Conservation (phyloP, 2,888 invertebrate genomes). For the Rhagonycha lutea region DNA sequence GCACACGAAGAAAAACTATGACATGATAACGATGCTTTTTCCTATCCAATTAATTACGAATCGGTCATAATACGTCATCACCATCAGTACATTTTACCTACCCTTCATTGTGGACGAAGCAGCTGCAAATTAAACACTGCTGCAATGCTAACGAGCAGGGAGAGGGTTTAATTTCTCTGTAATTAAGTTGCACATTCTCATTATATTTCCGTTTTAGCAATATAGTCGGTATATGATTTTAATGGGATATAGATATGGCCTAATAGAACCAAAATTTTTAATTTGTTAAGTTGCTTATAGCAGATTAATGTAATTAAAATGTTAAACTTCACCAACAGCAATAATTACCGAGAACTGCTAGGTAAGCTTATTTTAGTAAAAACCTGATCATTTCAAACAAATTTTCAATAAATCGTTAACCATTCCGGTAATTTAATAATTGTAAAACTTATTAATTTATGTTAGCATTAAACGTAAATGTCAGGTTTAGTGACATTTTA, state of each 20-base stretch:
- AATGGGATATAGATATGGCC: slow-evolving; percentile 20
- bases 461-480: slow-evolving; percentile 5
- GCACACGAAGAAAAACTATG: neutral
- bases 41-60: slow-evolving; percentile 22
- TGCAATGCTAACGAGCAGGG: slow-evolving; percentile 29
- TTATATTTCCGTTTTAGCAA: slow-evolving; percentile 25
- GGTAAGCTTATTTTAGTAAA: too few relatives aligned
- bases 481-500: slow-evolving; percentile 30
- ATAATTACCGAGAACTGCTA: neutral
- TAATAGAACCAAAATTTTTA: slow-evolving; percentile 19
- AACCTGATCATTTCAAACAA: too few relatives aligned
- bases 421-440: neutral
- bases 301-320: neutral
- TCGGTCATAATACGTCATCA: slow-evolving; percentile 28
- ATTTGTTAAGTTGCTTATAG: neutral
- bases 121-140: slow-evolving; percentile 32
- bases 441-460: neutral
- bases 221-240: slow-evolving; percentile 16
- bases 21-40: neutral
- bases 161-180: slow-evolving; percentile 31
- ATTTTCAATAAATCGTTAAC: neutral
- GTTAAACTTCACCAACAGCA: neutral
- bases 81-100: slow-evolving; percentile 21
- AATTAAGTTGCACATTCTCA: slow-evolving; percentile 31
- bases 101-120: slow-evolving; percentile 30